A percentile compares a stretch with the other conserved stretches of the same genome.
phyloP scores from a whole-genome alignment of 2,797 vertebrate genomes.

The Tapirus indicus region DNA sequence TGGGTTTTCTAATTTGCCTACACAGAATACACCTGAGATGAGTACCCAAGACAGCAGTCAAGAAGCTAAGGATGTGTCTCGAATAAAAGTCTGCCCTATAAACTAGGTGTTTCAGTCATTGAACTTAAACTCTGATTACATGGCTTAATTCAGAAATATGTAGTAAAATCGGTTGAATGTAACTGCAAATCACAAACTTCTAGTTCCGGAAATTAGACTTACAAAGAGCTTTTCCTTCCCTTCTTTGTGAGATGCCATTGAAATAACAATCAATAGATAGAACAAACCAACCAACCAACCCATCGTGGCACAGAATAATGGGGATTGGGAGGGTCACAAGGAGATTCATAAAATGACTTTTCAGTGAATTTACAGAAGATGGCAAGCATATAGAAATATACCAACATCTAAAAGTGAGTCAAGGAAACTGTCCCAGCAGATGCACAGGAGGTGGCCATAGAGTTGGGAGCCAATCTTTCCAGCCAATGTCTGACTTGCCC shows the following conservation, averaged over 20 bases:
- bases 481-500: background rate
- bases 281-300: background rate
- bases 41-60: slow-evolving; percentile 28
- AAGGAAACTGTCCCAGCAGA: background rate
- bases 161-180: slow-evolving; percentile 63
- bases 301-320: background rate
- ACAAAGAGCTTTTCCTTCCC: background rate
- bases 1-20: background rate
- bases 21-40: background rate
- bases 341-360: background rate
- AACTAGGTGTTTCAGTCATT: slow-evolving; percentile 78
- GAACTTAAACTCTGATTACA: slow-evolving; percentile 68
- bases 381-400: background rate
- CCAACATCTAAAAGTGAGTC: background rate
- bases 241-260: background rate
- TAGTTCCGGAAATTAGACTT: background rate
- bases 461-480: background rate
- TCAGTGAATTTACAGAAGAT: background rate
- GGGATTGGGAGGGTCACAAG: background rate
- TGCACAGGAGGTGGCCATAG: background rate
- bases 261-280: background rate
- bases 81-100: slow-evolving; percentile 75
- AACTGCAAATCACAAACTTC: background rate
- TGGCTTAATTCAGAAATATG: slow-evolving; percentile 76
- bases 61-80: slow-evolving; percentile 74